Evolutionary conservation across 2,797 vertebrate genomes (phyloP).

Genomic region (Falco naumanni): DNA sequence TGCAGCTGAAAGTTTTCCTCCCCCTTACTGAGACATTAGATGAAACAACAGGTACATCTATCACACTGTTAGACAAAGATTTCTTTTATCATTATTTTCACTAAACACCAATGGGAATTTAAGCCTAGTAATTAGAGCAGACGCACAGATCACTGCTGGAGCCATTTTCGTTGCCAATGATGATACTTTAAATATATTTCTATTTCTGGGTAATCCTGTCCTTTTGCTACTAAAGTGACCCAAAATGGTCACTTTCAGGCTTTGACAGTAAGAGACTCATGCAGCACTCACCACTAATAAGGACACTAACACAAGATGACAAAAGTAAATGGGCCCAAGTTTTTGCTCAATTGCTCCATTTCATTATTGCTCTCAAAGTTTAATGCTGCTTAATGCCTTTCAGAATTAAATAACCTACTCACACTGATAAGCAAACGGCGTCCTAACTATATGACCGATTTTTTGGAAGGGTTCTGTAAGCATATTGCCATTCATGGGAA

Average conservation of each 20-base stretch:
- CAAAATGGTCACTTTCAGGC: neutral
- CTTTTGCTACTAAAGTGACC: neutral
- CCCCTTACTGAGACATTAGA: neutral
- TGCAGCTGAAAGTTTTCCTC: neutral
- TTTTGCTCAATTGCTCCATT: constrained; percentile 16
- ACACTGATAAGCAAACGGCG: neutral
- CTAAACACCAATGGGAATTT: neutral
- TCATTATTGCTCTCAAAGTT: constrained; percentile 11
- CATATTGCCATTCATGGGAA: neutral
- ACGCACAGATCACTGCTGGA: neutral
- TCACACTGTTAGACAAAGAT: neutral
- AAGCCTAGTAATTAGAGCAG: neutral
- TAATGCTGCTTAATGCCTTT: neutral
- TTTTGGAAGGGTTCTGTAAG: neutral
- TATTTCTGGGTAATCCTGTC: neutral
- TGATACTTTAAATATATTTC: neutral
- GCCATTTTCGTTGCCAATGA: neutral
- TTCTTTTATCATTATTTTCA: neutral
- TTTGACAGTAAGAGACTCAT: neutral
- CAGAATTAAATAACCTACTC: neutral
- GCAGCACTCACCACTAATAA: neutral
- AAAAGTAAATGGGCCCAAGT: constrained; percentile 17
- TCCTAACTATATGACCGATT: neutral
- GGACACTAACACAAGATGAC: constrained; percentile 23
- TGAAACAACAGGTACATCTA: neutral